These are phyloP conservation scores for Lasius fuliginosus DNA, from an alignment of 2,888 invertebrate species.

Conservation along the genomic window DNA sequence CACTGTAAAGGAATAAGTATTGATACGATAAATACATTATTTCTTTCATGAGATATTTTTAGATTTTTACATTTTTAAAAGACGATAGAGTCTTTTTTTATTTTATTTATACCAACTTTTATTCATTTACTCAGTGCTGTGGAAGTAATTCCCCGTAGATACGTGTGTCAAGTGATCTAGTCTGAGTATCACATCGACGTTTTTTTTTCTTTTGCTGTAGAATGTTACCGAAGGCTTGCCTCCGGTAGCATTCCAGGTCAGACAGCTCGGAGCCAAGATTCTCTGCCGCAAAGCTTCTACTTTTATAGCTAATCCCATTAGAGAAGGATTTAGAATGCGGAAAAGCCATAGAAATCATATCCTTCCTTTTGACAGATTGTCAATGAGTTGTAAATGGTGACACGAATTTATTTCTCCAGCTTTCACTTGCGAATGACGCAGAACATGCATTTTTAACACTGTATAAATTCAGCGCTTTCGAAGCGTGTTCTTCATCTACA, in stretches of 20 bases:
- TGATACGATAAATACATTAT: background rate
- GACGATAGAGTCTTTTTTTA: background rate
- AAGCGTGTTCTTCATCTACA: background rate
- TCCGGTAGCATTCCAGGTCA: slow-evolving; percentile 30
- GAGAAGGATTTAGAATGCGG: background rate
- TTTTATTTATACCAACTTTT: background rate
- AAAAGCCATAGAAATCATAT: background rate
- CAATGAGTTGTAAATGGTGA: background rate
- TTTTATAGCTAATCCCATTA: background rate
- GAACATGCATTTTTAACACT: background rate
- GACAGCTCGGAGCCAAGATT: slow-evolving; percentile 56
- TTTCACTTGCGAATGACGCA: background rate
- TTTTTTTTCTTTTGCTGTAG: background rate
- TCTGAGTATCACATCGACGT: background rate
- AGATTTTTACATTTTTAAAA: background rate
- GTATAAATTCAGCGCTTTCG: background rate
- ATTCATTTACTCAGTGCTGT: background rate
- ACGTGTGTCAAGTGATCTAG: background rate
- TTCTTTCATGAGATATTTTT: background rate
- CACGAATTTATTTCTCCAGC: background rate
- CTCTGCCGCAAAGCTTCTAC: slow-evolving; percentile 19
- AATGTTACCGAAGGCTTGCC: background rate
- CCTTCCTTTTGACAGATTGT: background rate
- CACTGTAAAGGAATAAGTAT: background rate
- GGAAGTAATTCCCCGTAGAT: background rate